Percentiles rank a stretch among this genome's conserved stretches.
Evolutionary conservation across 1,140 invertebrate genomes (phyloP).

Genomic region (Drosophila tsacasi): DNA sequence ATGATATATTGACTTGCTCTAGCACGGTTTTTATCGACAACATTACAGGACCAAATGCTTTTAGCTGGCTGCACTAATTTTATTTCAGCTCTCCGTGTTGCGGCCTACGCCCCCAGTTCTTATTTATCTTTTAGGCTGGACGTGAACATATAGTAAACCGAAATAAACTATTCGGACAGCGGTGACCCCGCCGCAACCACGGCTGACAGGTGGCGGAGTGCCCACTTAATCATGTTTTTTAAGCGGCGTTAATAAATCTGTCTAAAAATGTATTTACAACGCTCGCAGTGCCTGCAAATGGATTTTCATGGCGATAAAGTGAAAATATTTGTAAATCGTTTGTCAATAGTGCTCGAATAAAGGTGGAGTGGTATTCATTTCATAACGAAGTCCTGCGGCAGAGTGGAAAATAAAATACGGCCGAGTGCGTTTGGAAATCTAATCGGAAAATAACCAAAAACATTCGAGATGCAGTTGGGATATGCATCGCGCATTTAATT

Average conservation of each 20-base stretch:
- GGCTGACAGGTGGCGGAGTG: conserved; percentile 33
- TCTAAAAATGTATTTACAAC: conserved; percentile 49
- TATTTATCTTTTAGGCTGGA: conserved; percentile 15
- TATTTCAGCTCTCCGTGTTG: conserved; percentile 63
- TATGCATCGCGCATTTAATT: conserved; percentile 23
- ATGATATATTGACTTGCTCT: conserved; percentile 79
- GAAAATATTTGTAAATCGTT: conserved; percentile 45
- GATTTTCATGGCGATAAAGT: conserved; percentile 57
- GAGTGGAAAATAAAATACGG: conserved; percentile 14
- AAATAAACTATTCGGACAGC: conserved; percentile 18
- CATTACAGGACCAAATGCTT: conserved; percentile 65
- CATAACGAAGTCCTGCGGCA: neutral
- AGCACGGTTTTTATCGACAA: conserved; percentile 59
- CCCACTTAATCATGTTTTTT: conserved; percentile 50
- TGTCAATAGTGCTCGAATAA: conserved; percentile 18
- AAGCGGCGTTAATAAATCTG: conserved; percentile 52
- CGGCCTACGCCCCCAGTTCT: conserved; percentile 36
- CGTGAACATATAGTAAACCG: conserved; percentile 32
- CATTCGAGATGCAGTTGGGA: conserved; percentile 9
- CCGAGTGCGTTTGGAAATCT: conserved; percentile 15
- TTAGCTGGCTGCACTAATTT: conserved; percentile 75
- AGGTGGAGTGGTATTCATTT: conserved; percentile 20
- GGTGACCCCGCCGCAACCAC: conserved; percentile 20
- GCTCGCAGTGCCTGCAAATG: conserved; percentile 45
- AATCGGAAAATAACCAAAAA: conserved; percentile 31